These are phyloP conservation scores for Danio albolineatus DNA, from an alignment of 2,797 vertebrate species.

Conservation along the genomic window DNA sequence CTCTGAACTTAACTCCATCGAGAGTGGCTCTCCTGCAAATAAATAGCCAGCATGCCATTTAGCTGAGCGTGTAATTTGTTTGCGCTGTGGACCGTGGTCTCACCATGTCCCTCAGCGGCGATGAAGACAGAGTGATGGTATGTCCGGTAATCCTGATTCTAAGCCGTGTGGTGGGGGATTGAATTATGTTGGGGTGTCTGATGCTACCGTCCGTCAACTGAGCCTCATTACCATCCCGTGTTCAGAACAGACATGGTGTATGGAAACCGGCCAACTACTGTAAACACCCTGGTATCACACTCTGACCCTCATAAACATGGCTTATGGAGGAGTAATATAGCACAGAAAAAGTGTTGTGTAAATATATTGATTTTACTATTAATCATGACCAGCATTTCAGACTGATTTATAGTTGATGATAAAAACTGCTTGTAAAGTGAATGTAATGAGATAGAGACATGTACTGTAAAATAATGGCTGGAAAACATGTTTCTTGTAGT, in stretches of 20 bases:
- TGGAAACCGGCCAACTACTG: slow-evolving; percentile 38
- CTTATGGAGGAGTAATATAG: background rate
- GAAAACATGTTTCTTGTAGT: background rate
- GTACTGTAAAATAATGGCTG: background rate
- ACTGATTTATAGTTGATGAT: too few relatives aligned
- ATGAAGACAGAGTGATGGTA: slow-evolving; percentile 52
- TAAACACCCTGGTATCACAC: slow-evolving; percentile 8
- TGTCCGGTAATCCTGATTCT: slow-evolving; percentile 58
- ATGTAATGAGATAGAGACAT: background rate
- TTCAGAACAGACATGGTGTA: slow-evolving; percentile 35
- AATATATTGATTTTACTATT: background rate
- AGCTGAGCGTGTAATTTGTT: slow-evolving; percentile 60
- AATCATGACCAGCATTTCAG: background rate
- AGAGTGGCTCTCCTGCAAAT: slow-evolving; percentile 21
- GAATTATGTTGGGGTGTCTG: slow-evolving; percentile 43
- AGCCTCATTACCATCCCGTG: slow-evolving; percentile 56
- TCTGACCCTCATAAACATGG: slow-evolving; percentile 34
- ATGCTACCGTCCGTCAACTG: slow-evolving; percentile 38
- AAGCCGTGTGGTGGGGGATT: slow-evolving; percentile 48
- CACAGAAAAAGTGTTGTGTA: slow-evolving; percentile 12
- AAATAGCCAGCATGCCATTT: slow-evolving; percentile 50
- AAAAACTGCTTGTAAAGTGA: background rate
- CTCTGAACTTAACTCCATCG: slow-evolving; percentile 20
- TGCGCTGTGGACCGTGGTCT: slow-evolving; percentile 57
- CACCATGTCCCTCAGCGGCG: slow-evolving; percentile 31